Conservation (phyloP, 2,888 invertebrate genomes). For the Prenolepis imparis region DNA sequence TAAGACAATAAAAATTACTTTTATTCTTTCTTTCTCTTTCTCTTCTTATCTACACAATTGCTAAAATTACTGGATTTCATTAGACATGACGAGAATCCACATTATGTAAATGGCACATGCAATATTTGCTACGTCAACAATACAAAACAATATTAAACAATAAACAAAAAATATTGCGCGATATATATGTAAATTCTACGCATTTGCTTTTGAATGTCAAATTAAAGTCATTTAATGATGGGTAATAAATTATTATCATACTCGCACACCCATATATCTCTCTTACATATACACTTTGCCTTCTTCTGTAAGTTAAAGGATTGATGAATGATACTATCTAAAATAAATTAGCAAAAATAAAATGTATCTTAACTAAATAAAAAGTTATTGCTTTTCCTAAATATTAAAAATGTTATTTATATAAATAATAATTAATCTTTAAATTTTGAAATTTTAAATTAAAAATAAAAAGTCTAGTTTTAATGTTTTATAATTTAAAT, state of each 20-base stretch:
- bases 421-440: neutral
- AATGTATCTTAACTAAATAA: neutral
- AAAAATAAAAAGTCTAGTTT: neutral
- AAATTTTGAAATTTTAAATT: neutral
- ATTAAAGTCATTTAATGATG: too few relatives aligned
- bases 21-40: neutral
- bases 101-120: neutral
- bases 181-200: neutral
- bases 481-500: neutral
- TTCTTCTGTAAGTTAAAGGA: neutral
- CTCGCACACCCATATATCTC: neutral
- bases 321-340: neutral
- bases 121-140: neutral
- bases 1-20: neutral
- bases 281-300: neutral
- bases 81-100: neutral
- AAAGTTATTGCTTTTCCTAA: neutral
- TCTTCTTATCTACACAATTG: neutral
- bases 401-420: neutral
- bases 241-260: neutral
- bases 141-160: too few relatives aligned
- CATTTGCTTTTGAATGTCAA: too few relatives aligned
- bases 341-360: neutral
- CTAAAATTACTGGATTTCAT: neutral
- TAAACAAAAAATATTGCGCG: neutral